Conservation (phyloP, 2,888 invertebrate genomes). For the Drosophila anceps region DNA sequence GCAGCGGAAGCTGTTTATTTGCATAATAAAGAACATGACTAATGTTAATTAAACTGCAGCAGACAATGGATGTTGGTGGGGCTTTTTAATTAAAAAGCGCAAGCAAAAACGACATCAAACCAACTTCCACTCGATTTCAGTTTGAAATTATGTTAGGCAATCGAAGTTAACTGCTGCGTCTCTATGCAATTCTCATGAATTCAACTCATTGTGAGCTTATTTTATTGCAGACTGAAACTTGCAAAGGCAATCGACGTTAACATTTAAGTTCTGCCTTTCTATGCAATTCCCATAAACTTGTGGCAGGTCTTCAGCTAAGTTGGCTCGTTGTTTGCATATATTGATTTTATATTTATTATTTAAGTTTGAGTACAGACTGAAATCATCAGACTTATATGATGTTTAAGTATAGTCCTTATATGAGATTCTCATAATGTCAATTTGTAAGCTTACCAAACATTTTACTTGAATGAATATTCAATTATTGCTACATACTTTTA, state of each 20-base stretch:
- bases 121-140: constrained; percentile 9
- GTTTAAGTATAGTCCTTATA: background rate
- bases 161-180: background rate
- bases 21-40: constrained; percentile 71
- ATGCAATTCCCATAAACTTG: background rate
- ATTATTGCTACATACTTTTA: background rate
- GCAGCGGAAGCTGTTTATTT: constrained; percentile 61
- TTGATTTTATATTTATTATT: background rate
- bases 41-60: constrained; percentile 75
- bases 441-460: too few relatives aligned
- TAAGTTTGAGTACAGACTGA: background rate
- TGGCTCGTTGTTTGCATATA: background rate
- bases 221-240: background rate
- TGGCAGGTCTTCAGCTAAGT: background rate
- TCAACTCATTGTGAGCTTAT: background rate
- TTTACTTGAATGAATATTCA: background rate
- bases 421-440: background rate
- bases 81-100: constrained; percentile 63
- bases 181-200: constrained; percentile 2
- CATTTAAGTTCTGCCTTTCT: background rate
- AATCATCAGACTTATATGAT: background rate
- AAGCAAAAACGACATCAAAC: constrained; percentile 19
- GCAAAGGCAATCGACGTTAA: background rate
- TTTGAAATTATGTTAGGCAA: constrained; percentile 23
- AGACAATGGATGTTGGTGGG: constrained; percentile 52